A percentile compares a stretch with the other conserved stretches of the same genome.
These are phyloP conservation scores for Pachyuromys duprasi DNA, from an alignment of 2,797 vertebrate genomes.

Conservation along the genomic window DNA sequence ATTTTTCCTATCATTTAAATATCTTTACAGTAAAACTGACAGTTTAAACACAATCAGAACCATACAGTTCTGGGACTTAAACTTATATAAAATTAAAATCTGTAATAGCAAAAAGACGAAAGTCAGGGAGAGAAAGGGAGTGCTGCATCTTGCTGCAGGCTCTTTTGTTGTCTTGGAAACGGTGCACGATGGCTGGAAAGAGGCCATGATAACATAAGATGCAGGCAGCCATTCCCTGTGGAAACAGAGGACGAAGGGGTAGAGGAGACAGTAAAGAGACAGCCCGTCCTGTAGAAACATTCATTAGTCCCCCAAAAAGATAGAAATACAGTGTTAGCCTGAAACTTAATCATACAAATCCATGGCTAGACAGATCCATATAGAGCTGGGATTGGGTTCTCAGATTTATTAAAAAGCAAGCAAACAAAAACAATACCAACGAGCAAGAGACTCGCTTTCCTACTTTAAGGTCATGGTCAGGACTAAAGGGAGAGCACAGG, in stretches of 20 bases:
- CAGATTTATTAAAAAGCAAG: background rate
- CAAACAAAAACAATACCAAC: background rate
- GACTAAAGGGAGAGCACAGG: background rate
- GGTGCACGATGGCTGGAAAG: background rate
- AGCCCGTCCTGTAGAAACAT: background rate
- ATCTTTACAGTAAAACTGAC: background rate
- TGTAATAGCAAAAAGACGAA: background rate
- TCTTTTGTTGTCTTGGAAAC: background rate
- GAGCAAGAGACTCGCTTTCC: background rate
- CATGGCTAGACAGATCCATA: background rate
- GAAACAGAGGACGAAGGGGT: background rate
- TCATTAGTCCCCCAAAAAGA: background rate
- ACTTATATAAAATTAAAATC: background rate
- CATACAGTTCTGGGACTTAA: background rate
- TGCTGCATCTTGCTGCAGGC: no score
- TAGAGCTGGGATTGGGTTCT: background rate
- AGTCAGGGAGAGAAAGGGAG: background rate
- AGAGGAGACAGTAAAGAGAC: background rate
- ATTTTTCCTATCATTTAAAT: background rate
- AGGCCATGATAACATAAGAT: background rate
- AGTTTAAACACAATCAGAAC: constrained; percentile 30
- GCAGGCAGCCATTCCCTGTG: background rate
- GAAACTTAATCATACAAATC: background rate
- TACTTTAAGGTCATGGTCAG: background rate
- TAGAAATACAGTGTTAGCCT: background rate